Evolutionary conservation across 2,797 vertebrate genomes (phyloP).

Genomic region (Oophaga sylvatica): DNA sequence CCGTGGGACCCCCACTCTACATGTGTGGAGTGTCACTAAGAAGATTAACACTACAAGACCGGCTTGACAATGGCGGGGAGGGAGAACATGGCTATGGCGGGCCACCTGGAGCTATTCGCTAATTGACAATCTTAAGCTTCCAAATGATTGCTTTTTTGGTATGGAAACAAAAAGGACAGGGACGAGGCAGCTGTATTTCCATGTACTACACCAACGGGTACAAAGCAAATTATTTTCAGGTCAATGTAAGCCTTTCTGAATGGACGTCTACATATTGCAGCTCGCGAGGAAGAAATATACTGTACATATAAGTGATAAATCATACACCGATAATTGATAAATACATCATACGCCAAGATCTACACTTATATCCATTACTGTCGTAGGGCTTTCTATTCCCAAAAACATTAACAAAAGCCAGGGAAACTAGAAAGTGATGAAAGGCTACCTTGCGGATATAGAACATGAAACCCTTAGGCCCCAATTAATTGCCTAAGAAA

Average conservation of each 20-base stretch:
- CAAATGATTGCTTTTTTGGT: slow-evolving; percentile 18
- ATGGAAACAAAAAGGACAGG: slow-evolving; percentile 42
- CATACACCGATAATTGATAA: background rate
- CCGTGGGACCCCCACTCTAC: slow-evolving; percentile 53
- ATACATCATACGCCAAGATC: background rate
- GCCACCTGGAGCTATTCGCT: slow-evolving; percentile 44
- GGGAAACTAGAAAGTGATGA: no score
- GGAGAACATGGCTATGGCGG: slow-evolving; percentile 2
- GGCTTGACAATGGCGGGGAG: slow-evolving; percentile 21
- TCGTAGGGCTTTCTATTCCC: no score
- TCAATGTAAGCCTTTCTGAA: slow-evolving; percentile 1
- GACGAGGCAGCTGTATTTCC: slow-evolving; percentile 18
- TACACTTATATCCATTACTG: no score
- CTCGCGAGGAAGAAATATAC: background rate
- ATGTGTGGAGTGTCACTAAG: slow-evolving; percentile 61
- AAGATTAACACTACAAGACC: slow-evolving; percentile 65
- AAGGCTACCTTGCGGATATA: no score
- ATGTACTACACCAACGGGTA: background rate
- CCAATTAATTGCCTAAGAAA: no score
- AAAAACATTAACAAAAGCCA: no score
- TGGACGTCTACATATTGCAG: background rate
- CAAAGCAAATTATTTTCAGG: background rate
- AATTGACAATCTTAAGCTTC: slow-evolving; percentile 57
- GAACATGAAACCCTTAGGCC: no score
- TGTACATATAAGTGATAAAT: no score